phyloP scores from a whole-genome alignment of 2,888 invertebrate species.

The Diarsia mendica region DNA sequence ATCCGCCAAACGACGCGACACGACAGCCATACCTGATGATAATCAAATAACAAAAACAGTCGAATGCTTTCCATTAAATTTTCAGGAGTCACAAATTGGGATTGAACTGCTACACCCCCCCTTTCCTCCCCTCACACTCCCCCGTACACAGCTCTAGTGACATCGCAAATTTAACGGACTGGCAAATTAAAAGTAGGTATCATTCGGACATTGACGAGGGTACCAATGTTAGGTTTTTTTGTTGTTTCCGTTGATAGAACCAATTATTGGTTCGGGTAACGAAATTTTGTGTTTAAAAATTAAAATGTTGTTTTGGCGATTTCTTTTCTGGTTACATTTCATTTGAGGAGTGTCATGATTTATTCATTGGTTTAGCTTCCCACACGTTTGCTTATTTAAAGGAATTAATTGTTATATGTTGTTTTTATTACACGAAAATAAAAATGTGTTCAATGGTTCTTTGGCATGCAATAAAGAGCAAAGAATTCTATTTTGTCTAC shows the following conservation, averaged over 20 bases:
- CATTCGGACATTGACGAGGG: constrained; percentile 80
- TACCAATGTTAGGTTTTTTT: constrained; percentile 64
- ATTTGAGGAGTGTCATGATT: constrained; percentile 22
- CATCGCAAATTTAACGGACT: constrained; percentile 76
- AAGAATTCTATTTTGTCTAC: neutral
- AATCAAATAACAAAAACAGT: constrained; percentile 29
- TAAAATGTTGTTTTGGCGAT: constrained; percentile 26
- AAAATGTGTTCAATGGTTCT: neutral
- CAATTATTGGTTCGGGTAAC: constrained; percentile 54
- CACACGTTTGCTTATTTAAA: constrained; percentile 8
- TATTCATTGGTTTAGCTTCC: constrained; percentile 9
- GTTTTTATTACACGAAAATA: neutral
- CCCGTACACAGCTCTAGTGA: constrained; percentile 64
- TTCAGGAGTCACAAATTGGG: constrained; percentile 62
- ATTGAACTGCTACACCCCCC: constrained; percentile 56
- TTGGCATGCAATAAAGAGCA: too few species aligned
- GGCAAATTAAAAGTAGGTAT: constrained; percentile 81
- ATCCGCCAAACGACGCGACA: constrained; percentile 1
- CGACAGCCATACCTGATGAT: constrained; percentile 3
- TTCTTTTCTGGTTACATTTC: constrained; percentile 5
- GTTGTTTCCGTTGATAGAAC: constrained; percentile 61
- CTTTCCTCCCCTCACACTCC: neutral
- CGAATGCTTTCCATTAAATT: constrained; percentile 42
- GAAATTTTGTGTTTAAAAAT: constrained; percentile 37
- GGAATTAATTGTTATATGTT: constrained; percentile 3